Conservation (phyloP, 1,140 invertebrate species). For the Phenacoccus solenopsis region DNA sequence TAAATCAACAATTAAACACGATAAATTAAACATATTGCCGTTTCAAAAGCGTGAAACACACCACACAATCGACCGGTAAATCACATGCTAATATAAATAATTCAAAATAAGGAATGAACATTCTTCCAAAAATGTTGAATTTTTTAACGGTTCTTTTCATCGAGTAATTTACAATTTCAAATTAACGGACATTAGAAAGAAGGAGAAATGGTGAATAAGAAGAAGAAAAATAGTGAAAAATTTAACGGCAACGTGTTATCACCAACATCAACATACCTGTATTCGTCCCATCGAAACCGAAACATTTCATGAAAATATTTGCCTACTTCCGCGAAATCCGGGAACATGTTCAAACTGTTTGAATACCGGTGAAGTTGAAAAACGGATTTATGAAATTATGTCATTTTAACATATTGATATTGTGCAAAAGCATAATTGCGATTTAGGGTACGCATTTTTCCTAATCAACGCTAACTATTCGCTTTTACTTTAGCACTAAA, state of each 20-base stretch:
- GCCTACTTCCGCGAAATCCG: slow-evolving; percentile 42
- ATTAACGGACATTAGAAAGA: neutral
- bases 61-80: neutral
- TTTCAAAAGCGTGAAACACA: neutral
- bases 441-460: neutral
- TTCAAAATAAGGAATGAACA: too few relatives aligned
- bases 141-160: neutral
- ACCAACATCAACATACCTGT: slow-evolving; percentile 43
- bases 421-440: neutral
- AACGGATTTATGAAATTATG: neutral
- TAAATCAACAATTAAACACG: neutral
- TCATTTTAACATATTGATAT: neutral
- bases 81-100: too few relatives aligned
- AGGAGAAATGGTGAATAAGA: too few relatives aligned
- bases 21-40: neutral
- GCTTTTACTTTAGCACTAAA: neutral
- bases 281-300: slow-evolving; percentile 40
- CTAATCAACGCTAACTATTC: neutral
- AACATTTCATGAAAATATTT: slow-evolving; percentile 45
- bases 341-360: slow-evolving; percentile 34
- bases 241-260: neutral
- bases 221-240: too few relatives aligned
- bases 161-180: neutral
- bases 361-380: neutral
- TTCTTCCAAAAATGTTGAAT: neutral